Base-by-base conservation (phyloP, 2,113 vertebrate species). In the Dicrurus megarhynchus region DNA sequence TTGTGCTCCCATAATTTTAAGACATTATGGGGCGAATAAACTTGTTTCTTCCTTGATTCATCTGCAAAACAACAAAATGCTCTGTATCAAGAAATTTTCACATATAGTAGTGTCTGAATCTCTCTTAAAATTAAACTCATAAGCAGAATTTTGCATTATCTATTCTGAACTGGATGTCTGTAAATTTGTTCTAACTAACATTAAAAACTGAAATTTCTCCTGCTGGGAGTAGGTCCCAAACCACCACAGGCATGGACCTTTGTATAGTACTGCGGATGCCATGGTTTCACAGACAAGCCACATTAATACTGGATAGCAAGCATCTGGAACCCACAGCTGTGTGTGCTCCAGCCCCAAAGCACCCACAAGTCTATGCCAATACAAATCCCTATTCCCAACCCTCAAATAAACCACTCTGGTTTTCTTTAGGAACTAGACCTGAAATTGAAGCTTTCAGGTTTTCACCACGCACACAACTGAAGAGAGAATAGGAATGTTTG, bases 201-300 rank as follows among this genome's bases (percentile, higher is more conserved):
- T 95, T 64, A 75, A 82, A 89, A 92, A 89, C 88, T 88, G 90
- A 90, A 90, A 93, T 96, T 90, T 93, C 87, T 96, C 88, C 92
- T 56, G 16, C 90, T 94, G 80, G 59, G 95, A 97, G 84, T 95
- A 96, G 93, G 84, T 97, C 88, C 89, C 95, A 96, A 96, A 95
- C 96, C 93, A 97, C 96, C 95, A 96, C 85, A 97, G 95, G 95
- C 89, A 5, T 95, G 87, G 96, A 95, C 93, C 94, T 97, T 97
- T 97, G 97, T 95, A 84, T 84, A 97, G 97, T 53, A 95, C 75
- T 97, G 97, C 7, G 95, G 98, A 92, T 96, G 96, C 94, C 97
- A 96, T 95, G 97, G 97, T 98, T 98, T 98, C 97, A 95, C 96
- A 97, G 97, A 96, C 71, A 97, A 97, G 97, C 98, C 98, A 98